Percentiles rank a stretch among this genome's conserved stretches.
These are phyloP conservation scores for Orchestes rusci DNA, from an alignment of 2,888 invertebrate species.

Conservation along the genomic window DNA sequence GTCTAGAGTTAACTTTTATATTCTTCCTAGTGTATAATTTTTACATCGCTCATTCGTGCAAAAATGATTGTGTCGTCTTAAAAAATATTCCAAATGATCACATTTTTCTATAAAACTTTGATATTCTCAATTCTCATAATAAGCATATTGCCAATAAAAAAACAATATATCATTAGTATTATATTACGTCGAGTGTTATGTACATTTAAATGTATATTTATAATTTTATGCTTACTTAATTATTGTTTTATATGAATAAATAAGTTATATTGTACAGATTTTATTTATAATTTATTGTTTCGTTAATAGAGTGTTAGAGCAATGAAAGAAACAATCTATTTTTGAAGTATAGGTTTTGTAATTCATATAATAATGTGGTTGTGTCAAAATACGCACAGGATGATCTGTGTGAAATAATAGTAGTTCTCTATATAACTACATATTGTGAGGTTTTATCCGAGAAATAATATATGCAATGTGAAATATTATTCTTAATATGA, in stretches of 20 bases:
- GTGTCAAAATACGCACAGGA: conserved; percentile 29
- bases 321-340: conserved; percentile 34
- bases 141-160: no score
- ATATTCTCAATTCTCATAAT: no score
- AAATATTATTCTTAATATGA: no score
- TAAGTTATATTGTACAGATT: conserved; percentile 13
- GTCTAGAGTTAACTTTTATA: no score
- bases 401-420: conserved; percentile 9
- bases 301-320: conserved; percentile 8
- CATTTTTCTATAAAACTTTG: neutral
- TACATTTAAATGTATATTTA: neutral
- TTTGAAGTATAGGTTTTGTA: conserved; percentile 38
- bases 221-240: conserved; percentile 1
- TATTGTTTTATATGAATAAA: no score
- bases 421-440: no score
- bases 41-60: no score
- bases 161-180: neutral
- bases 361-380: conserved; percentile 26
- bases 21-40: no score
- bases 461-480: no score
- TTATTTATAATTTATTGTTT: conserved; percentile 11
- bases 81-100: no score
- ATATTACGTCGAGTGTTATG: neutral
- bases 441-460: no score
- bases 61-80: no score